phyloP scores from a whole-genome alignment of 2,888 invertebrate genomes.

The Caenorhabditis zanzibari region DNA sequence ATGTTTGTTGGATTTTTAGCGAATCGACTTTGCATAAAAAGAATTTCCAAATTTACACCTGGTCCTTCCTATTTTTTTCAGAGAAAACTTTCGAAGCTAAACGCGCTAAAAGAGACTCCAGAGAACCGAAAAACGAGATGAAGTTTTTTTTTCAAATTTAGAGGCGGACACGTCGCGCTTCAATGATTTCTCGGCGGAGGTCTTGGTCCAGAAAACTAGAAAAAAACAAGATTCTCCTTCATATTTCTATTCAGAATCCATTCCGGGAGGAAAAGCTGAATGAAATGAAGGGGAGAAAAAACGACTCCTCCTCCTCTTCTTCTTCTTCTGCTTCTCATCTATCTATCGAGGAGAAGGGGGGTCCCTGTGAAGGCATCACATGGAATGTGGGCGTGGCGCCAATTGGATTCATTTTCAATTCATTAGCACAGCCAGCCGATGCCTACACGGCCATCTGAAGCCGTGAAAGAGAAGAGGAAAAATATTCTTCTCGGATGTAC shows the following conservation, averaged over 20 bases:
- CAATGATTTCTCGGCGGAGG: too few relatives aligned
- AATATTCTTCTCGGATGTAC: slow-evolving; percentile 46
- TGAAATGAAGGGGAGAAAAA: slow-evolving; percentile 10
- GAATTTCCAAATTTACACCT: too few relatives aligned
- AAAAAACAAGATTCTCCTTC: too few relatives aligned
- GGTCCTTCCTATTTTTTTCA: too few relatives aligned
- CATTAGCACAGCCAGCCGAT: slow-evolving; percentile 49
- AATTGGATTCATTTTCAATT: slow-evolving; percentile 70
- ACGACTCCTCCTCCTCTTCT: neutral
- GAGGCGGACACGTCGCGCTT: too few relatives aligned
- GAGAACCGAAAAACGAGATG: too few relatives aligned
- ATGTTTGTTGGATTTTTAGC: too few relatives aligned
- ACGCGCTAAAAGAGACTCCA: too few relatives aligned
- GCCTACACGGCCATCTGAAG: slow-evolving; percentile 19
- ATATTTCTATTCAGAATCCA: neutral
- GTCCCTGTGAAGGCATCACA: slow-evolving; percentile 29
- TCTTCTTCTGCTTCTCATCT: slow-evolving; percentile 8
- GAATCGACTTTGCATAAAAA: too few relatives aligned
- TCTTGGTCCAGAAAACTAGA: too few relatives aligned
- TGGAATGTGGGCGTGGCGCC: slow-evolving; percentile 64
- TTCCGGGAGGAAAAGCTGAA: neutral
- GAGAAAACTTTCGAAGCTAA: too few relatives aligned
- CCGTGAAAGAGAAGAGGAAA: neutral
- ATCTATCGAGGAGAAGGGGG: neutral
- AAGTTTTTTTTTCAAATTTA: too few relatives aligned